Evolutionary conservation across 2,888 invertebrate genomes (phyloP).

Genomic region (Aporophyla nigra): DNA sequence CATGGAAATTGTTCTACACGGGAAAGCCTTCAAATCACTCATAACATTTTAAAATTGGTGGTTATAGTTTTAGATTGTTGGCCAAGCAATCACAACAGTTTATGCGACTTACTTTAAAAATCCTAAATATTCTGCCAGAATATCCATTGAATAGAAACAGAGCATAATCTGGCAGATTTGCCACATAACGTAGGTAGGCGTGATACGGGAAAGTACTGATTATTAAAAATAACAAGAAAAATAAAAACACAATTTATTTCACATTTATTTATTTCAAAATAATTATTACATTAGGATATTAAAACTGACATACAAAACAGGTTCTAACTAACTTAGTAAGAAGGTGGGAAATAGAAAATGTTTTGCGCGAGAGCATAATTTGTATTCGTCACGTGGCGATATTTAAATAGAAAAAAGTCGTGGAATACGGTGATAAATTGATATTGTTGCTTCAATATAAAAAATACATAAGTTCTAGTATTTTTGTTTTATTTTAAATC

Average conservation of each 20-base stretch:
- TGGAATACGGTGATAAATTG: background rate
- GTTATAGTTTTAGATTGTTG: background rate
- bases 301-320: conserved; percentile 70
- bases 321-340: conserved; percentile 63
- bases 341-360: conserved; percentile 72
- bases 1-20: too few relatives aligned
- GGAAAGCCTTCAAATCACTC: background rate
- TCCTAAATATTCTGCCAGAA: background rate
- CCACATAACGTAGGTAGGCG: too few relatives aligned
- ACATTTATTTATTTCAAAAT: conserved; percentile 70
- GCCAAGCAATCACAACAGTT: too few relatives aligned
- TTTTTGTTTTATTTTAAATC: background rate
- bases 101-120: background rate
- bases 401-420: too few relatives aligned
- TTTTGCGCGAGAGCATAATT: conserved; percentile 56
- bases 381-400: background rate
- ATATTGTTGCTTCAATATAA: background rate
- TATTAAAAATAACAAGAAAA: background rate
- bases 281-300: conserved; percentile 64
- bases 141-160: background rate
- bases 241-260: conserved; percentile 13
- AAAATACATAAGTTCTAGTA: background rate
- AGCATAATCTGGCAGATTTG: background rate
- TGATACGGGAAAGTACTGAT: background rate
- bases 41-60: background rate